A percentile compares a stretch with the other conserved stretches of the same genome.
phyloP scores from a whole-genome alignment of 2,888 invertebrate genomes.

The Brachypterus glaber region DNA sequence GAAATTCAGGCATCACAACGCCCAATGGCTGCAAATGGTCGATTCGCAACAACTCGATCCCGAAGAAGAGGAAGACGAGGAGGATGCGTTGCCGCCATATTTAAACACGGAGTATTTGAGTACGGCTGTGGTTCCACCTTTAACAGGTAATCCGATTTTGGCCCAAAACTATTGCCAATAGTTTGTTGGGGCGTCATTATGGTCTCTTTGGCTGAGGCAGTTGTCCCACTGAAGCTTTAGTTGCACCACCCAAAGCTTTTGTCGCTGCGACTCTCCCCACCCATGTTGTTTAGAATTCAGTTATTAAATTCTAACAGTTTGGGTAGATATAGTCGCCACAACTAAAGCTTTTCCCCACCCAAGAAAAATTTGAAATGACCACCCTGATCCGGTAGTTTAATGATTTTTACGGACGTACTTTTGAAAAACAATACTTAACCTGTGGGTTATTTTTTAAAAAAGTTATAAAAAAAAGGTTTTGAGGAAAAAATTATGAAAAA shows the following conservation, averaged over 20 bases:
- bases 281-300: background rate
- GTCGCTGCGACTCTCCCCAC: too few species aligned
- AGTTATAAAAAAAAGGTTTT: too few species aligned
- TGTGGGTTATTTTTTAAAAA: too few species aligned
- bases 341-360: too few species aligned
- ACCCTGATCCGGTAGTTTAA: too few species aligned
- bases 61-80: constrained; percentile 49
- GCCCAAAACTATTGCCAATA: background rate
- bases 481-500: too few species aligned
- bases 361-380: too few species aligned
- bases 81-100: constrained; percentile 64
- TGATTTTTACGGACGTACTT: too few species aligned
- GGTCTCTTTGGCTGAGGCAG: background rate
- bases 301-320: background rate
- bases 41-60: constrained; percentile 52
- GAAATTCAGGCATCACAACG: constrained; percentile 96
- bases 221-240: constrained; percentile 4
- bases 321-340: background rate
- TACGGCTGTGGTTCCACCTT: constrained; percentile 37
- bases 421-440: too few species aligned
- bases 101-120: constrained; percentile 57
- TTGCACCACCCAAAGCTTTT: too few species aligned
- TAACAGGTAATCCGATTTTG: constrained; percentile 30
- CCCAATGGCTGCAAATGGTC: constrained; percentile 97
- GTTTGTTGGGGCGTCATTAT: background rate